Evolutionary conservation across 2,797 vertebrate genomes (phyloP).

Genomic region (Gallinago solitaria): DNA sequence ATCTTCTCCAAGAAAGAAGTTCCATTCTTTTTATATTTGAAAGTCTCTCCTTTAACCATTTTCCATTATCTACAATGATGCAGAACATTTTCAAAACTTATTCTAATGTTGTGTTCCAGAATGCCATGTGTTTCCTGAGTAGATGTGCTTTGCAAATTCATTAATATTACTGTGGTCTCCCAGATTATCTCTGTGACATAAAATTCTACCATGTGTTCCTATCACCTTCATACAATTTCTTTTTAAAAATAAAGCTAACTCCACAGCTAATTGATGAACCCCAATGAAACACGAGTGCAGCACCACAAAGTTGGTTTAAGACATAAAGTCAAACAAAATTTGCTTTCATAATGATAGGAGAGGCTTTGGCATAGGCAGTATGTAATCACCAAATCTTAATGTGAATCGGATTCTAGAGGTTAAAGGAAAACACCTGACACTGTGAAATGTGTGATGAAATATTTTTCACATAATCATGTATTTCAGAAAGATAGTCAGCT

Average conservation of each 20-base stretch:
- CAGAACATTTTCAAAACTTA: background rate
- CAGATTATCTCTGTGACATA: background rate
- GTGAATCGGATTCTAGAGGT: background rate
- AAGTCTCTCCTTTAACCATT: background rate
- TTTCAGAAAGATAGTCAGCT: slow-evolving; percentile 13
- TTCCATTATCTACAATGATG: background rate
- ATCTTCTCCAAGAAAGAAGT: background rate
- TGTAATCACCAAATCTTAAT: background rate
- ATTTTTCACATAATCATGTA: background rate
- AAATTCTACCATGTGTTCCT: background rate
- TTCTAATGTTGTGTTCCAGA: background rate
- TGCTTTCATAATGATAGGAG: background rate
- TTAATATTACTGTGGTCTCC: background rate
- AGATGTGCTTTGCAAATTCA: background rate
- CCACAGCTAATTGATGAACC: background rate
- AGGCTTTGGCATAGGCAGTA: slow-evolving; percentile 42
- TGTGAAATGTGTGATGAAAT: background rate
- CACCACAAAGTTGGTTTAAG: slow-evolving; percentile 2
- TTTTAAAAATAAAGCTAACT: background rate
- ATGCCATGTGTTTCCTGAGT: background rate
- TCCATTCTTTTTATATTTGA: background rate
- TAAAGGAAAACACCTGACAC: slow-evolving; percentile 6
- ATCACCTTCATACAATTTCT: background rate
- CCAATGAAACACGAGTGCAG: background rate
- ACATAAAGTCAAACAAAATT: slow-evolving; percentile 7